Evolutionary conservation across 1,140 invertebrate genomes (phyloP), one percentile per base, ranked within the genome.

Genomic region (Phortica variegata): DNA sequence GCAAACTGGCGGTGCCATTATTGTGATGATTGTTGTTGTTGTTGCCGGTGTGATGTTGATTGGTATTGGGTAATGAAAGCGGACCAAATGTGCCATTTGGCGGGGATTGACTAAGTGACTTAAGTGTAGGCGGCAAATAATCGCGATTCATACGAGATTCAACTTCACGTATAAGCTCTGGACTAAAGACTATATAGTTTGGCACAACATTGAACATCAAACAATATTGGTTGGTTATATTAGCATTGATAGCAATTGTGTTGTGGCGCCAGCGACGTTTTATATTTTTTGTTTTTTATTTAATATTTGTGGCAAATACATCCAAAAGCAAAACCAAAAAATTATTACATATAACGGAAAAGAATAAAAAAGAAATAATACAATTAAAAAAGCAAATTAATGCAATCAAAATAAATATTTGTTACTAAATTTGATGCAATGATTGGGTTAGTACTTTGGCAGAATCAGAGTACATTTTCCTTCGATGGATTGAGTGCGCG

Each of bases 91-190:
- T 40, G 21, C 53, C 56, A 48, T 59, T 73, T 9, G 70, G 70
- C 13, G 70, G 70, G 34, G 69, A 73, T 36, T 73, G 61, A 41
- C 70, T 73, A 10, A 73, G 60, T 15, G 65, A 58, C 60, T 75
- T 75, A 32, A 76, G 80, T 43, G 84, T 84, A 43, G 87, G 84
- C 38, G 87, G 87, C 41, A 86, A 77, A 69, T 89, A 87, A 73
- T 86, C 84, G 59, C 89, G 82, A 69, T 90, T 89, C 89, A 93
- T 93, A 70, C 90, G 83, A 71, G 86, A 87, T 81, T 92, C 90
- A 49, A 92, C 90, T 75, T 92, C 90, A 81, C 87, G 85, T 58
- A 91, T 85, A 73, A 92, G 79, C 76, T 93, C 89, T 53, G 88
- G 88, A 76, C 87, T 90, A 79, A 91, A 90, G 68, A 90, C 90